phyloP scores from a whole-genome alignment of 1,140 invertebrate species.

The Marisa cornuarietis region DNA sequence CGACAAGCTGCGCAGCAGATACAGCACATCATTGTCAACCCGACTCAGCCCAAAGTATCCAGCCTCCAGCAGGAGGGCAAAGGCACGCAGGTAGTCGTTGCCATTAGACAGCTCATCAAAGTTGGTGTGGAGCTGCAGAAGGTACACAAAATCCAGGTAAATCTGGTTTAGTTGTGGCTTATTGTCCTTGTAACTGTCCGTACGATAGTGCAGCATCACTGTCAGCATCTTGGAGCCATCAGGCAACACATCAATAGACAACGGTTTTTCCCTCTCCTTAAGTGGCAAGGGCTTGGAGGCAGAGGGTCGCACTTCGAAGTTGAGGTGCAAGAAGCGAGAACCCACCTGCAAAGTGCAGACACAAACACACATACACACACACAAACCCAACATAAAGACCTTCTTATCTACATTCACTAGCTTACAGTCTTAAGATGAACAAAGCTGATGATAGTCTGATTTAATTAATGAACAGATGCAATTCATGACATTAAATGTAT shows the following conservation, averaged over 20 bases:
- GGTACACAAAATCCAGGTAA: slow-evolving; percentile 48
- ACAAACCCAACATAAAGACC: too few species aligned
- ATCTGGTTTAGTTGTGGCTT: slow-evolving; percentile 52
- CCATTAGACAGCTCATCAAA: slow-evolving; percentile 42
- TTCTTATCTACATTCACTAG: too few species aligned
- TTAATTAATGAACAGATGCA: too few species aligned
- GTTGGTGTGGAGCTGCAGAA: slow-evolving; percentile 52
- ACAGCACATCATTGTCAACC: slow-evolving; percentile 33
- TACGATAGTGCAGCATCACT: slow-evolving; percentile 41
- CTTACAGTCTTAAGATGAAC: too few species aligned
- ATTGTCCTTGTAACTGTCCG: slow-evolving; percentile 15
- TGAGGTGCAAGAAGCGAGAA: slow-evolving; percentile 19
- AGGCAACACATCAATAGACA: slow-evolving; percentile 39
- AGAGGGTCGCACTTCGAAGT: slow-evolving; percentile 18
- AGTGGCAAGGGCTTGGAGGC: slow-evolving; percentile 9
- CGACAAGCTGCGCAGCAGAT: not conserved
- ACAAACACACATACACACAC: not conserved
- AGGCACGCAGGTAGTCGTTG: slow-evolving; percentile 47
- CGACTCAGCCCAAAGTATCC: slow-evolving; percentile 50
- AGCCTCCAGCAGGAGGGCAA: slow-evolving; percentile 51
- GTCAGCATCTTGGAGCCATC: slow-evolving; percentile 52
- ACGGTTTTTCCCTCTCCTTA: slow-evolving; percentile 31
- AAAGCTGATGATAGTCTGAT: too few species aligned
- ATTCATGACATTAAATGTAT: too few species aligned
- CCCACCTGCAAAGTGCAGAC: slow-evolving; percentile 7